Conservation (phyloP, 2,113 vertebrate species). For the Callopanchax toddi region DNA sequence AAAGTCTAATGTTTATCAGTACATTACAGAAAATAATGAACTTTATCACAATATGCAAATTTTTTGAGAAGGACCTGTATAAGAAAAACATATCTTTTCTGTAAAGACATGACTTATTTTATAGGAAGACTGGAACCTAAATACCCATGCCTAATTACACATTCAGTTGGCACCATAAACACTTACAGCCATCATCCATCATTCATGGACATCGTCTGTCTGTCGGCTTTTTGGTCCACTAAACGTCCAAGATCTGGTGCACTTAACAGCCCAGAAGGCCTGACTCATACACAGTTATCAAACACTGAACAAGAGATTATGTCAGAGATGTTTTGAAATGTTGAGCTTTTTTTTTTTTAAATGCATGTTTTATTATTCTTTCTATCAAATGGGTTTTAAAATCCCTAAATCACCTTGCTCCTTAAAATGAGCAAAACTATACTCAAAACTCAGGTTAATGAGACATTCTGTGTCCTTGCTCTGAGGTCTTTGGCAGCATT, state of each 20-base stretch:
- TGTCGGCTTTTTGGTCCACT: constrained; percentile 58
- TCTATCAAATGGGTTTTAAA: constrained; percentile 5
- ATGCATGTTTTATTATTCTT: constrained; percentile 7
- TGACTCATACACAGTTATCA: constrained; percentile 43
- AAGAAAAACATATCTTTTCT: too few relatives aligned
- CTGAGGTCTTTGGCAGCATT: constrained; percentile 11
- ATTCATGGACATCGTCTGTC: constrained; percentile 69
- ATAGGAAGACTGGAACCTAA: constrained; percentile 18
- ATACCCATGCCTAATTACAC: constrained; percentile 48
- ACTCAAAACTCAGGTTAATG: constrained; percentile 15
- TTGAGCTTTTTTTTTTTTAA: not conserved
- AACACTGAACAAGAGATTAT: constrained; percentile 20
- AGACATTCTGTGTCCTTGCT: constrained; percentile 14
- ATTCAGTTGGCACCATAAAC: constrained; percentile 60
- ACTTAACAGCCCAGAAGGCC: constrained; percentile 37
- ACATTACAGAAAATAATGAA: too few relatives aligned
- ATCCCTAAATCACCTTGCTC: constrained; percentile 9
- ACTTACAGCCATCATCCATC: constrained; percentile 65
- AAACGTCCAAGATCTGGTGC: constrained; percentile 47
- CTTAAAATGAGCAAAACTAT: not conserved
- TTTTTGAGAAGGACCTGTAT: too few relatives aligned
- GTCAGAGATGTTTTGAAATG: not conserved
- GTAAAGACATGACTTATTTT: constrained; percentile 14
- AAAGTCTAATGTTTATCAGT: too few relatives aligned
- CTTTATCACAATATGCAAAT: too few relatives aligned